Evolutionary conservation across 2,113 vertebrate species (phyloP).

Genomic region (Chunga burmeisteri): DNA sequence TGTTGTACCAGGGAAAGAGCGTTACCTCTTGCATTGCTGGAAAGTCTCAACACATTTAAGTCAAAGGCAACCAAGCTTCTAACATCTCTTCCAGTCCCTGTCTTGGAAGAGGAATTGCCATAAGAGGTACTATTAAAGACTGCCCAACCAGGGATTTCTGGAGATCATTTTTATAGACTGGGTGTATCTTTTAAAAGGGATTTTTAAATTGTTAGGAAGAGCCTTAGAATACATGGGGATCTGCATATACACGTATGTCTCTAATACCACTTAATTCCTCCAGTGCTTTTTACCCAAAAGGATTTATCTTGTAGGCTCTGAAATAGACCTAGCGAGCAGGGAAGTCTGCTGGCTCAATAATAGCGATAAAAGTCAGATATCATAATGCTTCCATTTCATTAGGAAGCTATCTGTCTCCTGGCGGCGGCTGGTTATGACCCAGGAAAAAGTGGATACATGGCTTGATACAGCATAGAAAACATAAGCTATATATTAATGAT

Average conservation of each 20-base stretch:
- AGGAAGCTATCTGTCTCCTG: not conserved
- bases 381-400: conserved; percentile 9
- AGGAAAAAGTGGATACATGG: not conserved
- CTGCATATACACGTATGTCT: not conserved
- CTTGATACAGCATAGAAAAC: not conserved
- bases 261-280: not conserved
- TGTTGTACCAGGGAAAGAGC: not conserved
- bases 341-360: not conserved
- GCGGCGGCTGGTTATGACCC: not conserved
- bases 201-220: not conserved
- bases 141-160: not conserved
- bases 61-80: not conserved
- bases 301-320: not conserved
- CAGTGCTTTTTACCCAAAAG: not conserved
- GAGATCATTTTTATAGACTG: not conserved
- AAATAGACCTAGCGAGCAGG: not conserved
- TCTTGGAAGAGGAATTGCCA: not conserved
- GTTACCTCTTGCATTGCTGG: not conserved
- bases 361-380: not conserved
- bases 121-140: not conserved
- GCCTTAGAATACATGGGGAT: not conserved
- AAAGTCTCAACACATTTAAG: not conserved
- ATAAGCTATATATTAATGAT: not conserved
- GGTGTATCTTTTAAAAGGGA: not conserved
- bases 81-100: not conserved